Evolutionary conservation across 2,888 invertebrate genomes (phyloP).

Genomic region (Eulithis testata): DNA sequence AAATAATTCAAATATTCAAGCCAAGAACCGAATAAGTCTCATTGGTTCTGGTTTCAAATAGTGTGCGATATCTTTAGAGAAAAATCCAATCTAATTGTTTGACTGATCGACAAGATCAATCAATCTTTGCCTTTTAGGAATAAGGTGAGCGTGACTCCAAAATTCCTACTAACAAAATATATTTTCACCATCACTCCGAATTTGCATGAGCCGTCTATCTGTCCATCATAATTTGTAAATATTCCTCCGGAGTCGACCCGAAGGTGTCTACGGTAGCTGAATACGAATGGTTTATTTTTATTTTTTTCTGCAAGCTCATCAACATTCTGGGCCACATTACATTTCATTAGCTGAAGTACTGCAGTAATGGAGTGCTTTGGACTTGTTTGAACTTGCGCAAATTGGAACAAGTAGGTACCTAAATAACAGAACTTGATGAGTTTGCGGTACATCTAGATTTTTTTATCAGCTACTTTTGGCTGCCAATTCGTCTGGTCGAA

Average conservation of each 20-base stretch:
- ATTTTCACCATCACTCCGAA: slow-evolving; percentile 29
- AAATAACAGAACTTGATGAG: background rate
- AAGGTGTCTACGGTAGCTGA: slow-evolving; percentile 38
- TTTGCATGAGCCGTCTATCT: slow-evolving; percentile 43
- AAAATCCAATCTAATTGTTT: too few relatives aligned
- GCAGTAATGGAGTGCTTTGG: slow-evolving; percentile 19
- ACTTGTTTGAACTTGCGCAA: background rate
- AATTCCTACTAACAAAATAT: slow-evolving; percentile 17
- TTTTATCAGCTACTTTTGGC: too few relatives aligned
- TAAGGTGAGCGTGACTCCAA: slow-evolving; percentile 2
- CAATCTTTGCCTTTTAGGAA: slow-evolving; percentile 1
- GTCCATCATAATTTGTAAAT: slow-evolving; percentile 61
- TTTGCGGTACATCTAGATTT: too few relatives aligned
- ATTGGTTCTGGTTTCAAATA: too few relatives aligned
- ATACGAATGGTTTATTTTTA: slow-evolving; percentile 41
- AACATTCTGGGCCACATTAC: slow-evolving; percentile 43
- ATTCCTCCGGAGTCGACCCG: slow-evolving; percentile 43
- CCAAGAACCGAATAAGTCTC: too few relatives aligned
- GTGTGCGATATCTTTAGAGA: too few relatives aligned
- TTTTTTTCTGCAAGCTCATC: slow-evolving; percentile 41
- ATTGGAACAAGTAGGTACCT: background rate
- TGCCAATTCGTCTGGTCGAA: too few relatives aligned
- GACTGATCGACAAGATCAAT: slow-evolving; percentile 2
- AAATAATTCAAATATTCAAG: too few relatives aligned
- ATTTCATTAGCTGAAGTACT: slow-evolving; percentile 41